These are phyloP conservation scores for Labeo calbasu DNA, from an alignment of 2,797 vertebrate species.

Conservation along the genomic window DNA sequence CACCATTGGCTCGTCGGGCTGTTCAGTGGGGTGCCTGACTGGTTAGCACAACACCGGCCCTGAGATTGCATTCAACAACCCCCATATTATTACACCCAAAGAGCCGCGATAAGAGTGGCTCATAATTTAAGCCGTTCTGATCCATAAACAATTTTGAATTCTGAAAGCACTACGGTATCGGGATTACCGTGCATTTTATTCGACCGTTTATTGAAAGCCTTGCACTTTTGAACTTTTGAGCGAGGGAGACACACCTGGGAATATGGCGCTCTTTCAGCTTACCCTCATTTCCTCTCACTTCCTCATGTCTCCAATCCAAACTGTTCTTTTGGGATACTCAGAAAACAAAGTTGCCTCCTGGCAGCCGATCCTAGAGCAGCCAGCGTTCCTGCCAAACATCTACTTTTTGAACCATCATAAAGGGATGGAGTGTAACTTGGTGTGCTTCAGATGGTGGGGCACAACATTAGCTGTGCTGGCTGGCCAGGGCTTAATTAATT, in stretches of 20 bases:
- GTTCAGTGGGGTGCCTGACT: conserved; percentile 54
- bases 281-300: conserved; percentile 31
- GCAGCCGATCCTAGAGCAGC: conserved; percentile 25
- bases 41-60: conserved; percentile 42
- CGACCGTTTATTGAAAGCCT: neutral
- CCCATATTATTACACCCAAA: conserved; percentile 39
- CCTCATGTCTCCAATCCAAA: neutral
- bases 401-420: conserved; percentile 39
- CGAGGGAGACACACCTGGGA: conserved; percentile 46
- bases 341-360: conserved; percentile 22
- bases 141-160: conserved; percentile 37
- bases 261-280: conserved; percentile 14
- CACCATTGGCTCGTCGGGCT: conserved; percentile 59
- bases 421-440: conserved; percentile 20
- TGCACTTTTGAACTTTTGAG: conserved; percentile 24
- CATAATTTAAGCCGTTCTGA: conserved; percentile 64
- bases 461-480: conserved; percentile 1
- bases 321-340: conserved; percentile 34
- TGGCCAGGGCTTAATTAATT: conserved; percentile 31
- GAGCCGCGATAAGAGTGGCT: neutral
- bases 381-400: conserved; percentile 36
- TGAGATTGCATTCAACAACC: conserved; percentile 32
- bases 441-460: conserved; percentile 29
- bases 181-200: conserved; percentile 14
- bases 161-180: conserved; percentile 15